Evolutionary conservation across 2,888 invertebrate genomes (phyloP), one percentile per base, ranked within the genome.

Genomic region (Diogma glabrata): DNA sequence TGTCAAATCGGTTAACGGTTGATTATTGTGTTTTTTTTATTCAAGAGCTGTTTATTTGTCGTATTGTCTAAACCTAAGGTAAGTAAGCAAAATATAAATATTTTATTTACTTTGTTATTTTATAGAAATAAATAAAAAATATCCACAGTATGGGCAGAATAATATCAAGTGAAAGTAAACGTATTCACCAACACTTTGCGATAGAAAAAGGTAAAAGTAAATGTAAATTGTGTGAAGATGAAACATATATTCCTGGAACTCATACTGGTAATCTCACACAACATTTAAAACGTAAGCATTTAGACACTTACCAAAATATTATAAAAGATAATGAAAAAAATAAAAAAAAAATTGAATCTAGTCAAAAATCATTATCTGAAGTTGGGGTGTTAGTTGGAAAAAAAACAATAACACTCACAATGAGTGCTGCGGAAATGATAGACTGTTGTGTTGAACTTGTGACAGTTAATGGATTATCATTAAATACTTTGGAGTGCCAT

Each of bases 271-370:
- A 23, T 45, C n/a, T 45, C n/a, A 23, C 45, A 23, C 23, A 45
- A n/a, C 23, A 23, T 45, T 45, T 45, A 45, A 45, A 45, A 45
- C 45, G 23, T 8, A 45, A 45, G 22, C 45, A n/a, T n/a, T n/a
- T n/a, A 23, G 45, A 45, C 23, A 23, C 23, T n/a, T 45, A 45
- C 45, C 22, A 22, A 45, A 45, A 45, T 22, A 45, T 23, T 45
- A 10, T 23, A 10, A 23, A 23, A 23, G 45, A 45, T 22, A 45
- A 45, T 23, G 22, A 45, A 45, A 22, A 4, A 22, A 22, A 45
- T 22, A 8, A 45, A 4, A 4, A 4, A 14, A n/a, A n/a, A n/a
- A n/a, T n/a, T n/a, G n/a, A n/a, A n/a, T n/a, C n/a, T n/a, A n/a
- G n/a, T n/a, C n/a, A n/a, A n/a, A n/a, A n/a, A n/a, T n/a, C n/a